Evolutionary conservation across 1,140 invertebrate species (phyloP).

Genomic region (Episyrphus balteatus): DNA sequence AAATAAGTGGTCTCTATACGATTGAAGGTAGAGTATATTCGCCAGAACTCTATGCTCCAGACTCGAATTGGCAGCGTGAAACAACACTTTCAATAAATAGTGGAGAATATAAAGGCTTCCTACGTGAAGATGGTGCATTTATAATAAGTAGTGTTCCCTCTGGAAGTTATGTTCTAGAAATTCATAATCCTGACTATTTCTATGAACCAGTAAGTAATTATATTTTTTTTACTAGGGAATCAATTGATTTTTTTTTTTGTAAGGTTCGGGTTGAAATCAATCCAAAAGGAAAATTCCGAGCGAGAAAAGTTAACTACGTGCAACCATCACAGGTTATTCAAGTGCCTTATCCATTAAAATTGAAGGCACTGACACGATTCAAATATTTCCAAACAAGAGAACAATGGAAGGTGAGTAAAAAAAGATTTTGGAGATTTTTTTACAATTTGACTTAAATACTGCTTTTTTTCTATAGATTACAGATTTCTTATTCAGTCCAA

Average conservation of each 20-base stretch:
- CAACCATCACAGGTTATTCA: constrained; percentile 80
- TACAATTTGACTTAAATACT: too few relatives aligned
- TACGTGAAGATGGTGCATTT: constrained; percentile 90
- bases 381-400: constrained; percentile 91
- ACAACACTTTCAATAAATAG: constrained; percentile 78
- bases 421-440: neutral
- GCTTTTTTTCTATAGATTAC: constrained; percentile 44
- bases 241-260: neutral
- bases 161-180: constrained; percentile 92
- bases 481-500: constrained; percentile 92
- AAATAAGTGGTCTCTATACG: constrained; percentile 24
- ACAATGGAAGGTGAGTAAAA: constrained; percentile 62
- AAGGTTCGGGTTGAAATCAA: constrained; percentile 79
- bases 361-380: constrained; percentile 69
- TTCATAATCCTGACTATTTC: constrained; percentile 78
- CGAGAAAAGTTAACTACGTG: constrained; percentile 88
- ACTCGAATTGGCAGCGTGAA: constrained; percentile 60
- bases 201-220: constrained; percentile 67
- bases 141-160: constrained; percentile 78
- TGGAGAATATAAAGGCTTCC: constrained; percentile 74
- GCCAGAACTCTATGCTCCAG: constrained; percentile 44
- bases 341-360: constrained; percentile 81
- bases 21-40: constrained; percentile 77
- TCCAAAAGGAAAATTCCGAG: constrained; percentile 90
- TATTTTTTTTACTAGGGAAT: neutral